Percentiles rank a stretch among this genome's conserved stretches.
These are phyloP conservation scores for Eleginops maclovinus DNA, from an alignment of 2,113 vertebrate species.

Conservation along the genomic window DNA sequence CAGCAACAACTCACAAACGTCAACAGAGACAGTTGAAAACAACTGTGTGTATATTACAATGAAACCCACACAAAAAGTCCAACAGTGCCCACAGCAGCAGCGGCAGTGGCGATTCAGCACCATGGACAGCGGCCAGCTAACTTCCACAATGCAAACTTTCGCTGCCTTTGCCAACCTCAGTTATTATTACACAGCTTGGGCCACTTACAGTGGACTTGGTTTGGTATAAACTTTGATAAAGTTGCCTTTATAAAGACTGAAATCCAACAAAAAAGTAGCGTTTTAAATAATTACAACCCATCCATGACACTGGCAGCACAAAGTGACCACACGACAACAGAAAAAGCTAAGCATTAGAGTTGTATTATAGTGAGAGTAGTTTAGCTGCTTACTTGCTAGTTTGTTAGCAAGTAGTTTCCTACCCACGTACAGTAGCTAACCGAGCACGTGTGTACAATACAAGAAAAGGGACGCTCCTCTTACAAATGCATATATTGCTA, in stretches of 20 bases:
- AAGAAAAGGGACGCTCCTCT: accelerated
- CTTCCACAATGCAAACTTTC: conserved; percentile 27
- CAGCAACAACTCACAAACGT: neutral
- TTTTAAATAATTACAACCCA: neutral
- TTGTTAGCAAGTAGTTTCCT: neutral
- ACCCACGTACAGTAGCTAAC: conserved; percentile 6
- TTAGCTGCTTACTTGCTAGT: neutral
- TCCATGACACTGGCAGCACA: neutral
- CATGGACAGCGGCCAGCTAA: conserved; percentile 74
- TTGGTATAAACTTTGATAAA: accelerated
- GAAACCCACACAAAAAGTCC: neutral
- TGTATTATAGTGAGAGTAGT: neutral
- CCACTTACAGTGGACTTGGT: accelerated
- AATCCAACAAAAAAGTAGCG: neutral
- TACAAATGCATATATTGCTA: neutral
- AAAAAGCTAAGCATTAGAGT: neutral
- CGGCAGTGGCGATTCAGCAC: conserved; percentile 70
- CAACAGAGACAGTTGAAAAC: neutral
- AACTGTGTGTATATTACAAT: neutral
- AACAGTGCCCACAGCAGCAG: neutral
- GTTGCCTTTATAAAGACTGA: neutral
- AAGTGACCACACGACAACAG: neutral
- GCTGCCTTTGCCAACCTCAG: neutral
- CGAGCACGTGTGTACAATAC: neutral
- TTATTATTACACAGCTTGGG: neutral